Evolutionary conservation across 2,888 invertebrate genomes (phyloP), one percentile per base, ranked within the genome.

Genomic region (Agriotes lineatus): DNA sequence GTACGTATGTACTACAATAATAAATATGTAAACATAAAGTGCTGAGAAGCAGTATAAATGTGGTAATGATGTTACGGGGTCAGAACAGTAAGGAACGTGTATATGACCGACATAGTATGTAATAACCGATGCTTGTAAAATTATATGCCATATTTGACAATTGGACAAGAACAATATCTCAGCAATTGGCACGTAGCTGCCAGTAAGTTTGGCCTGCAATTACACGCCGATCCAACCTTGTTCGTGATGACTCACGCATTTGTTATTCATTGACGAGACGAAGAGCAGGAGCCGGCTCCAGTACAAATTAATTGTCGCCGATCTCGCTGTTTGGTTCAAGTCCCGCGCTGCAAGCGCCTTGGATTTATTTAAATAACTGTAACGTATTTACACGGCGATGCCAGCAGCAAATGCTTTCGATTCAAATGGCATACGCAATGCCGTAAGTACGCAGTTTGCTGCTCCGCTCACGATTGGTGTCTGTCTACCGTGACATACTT

Each of bases 401-500:
- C 37, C 37, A 39, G 12, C 12, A 39, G 12, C 10, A 50, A 20
- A 30, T 12, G 30, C 10, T 54, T 30, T 54, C 54, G 25, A 54
- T 30, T 52, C 33, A 16, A 14, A 25, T n/a, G 10, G 56, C 19
- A 30, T 64, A 72, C 42, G 73, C 74, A 30, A 68, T 71, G 56
- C 54, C 60, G 70, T 16, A 73, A 83, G 44, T 73, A 76, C 64
- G 74, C 83, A 82, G 83, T 83, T 69, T 82, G 82, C 75, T 70
- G 80, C 81, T 79, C 79, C 85, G 82, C 86, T 82, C 84, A 58
- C 65, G 67, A 70, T 63, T 61, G 68, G 74, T 76, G 74, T 76
- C 76, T 76, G 76, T 74, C 77, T 85, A 85, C 85, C 85, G 85
- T 86, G 86, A 85, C 84, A 77, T 82, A 80, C 82, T 76, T 76